These are phyloP conservation scores for Phodopus roborovskii DNA, from an alignment of 2,113 vertebrate genomes.

Conservation along the genomic window DNA sequence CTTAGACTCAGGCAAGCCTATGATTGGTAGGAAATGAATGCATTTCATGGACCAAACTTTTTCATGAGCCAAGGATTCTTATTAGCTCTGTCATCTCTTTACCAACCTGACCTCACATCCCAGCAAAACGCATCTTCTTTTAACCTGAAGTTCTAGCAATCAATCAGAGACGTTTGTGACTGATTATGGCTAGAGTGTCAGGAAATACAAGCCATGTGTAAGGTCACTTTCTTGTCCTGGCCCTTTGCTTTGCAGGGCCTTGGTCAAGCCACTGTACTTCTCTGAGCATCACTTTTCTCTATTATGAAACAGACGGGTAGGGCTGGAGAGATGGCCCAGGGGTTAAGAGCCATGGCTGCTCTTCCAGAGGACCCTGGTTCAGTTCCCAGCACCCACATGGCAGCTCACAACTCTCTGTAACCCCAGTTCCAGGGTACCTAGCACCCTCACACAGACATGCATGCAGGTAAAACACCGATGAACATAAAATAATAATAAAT, in stretches of 20 bases:
- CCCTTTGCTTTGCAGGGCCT: background rate
- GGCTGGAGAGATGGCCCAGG: background rate
- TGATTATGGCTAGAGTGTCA: background rate
- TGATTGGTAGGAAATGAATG: background rate
- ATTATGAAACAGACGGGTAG: background rate
- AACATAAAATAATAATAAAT: background rate
- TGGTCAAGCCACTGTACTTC: background rate
- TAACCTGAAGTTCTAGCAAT: background rate
- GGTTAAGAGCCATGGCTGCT: background rate
- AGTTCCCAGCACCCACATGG: background rate
- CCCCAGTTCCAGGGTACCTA: background rate
- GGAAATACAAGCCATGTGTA: rapidly evolving
- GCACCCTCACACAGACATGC: background rate
- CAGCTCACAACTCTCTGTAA: background rate
- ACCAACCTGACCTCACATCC: background rate
- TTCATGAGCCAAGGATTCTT: background rate
- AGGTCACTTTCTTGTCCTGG: background rate
- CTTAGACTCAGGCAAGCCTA: background rate
- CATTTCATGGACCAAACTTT: background rate
- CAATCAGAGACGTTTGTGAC: background rate
- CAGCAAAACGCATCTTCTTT: background rate
- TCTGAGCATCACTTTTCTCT: background rate
- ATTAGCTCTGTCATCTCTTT: background rate
- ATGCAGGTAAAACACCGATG: background rate
- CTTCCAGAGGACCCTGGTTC: background rate